Evolutionary conservation across 1,140 invertebrate genomes (phyloP), one percentile per base, ranked within the genome.

Genomic region (Leguminivora glycinivorella): DNA sequence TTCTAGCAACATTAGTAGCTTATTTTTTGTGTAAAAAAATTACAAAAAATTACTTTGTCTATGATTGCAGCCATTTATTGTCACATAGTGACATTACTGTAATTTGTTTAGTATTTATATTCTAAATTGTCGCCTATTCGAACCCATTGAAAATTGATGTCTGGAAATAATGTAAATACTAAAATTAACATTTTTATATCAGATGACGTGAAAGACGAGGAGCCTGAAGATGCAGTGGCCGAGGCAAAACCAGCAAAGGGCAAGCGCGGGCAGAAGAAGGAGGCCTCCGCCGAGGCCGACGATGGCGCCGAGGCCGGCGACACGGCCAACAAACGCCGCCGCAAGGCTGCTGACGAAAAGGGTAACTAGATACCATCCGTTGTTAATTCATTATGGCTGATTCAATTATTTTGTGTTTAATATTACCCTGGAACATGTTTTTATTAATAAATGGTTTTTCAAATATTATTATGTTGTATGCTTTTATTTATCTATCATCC

Each of bases 361-460:
- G 89, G 88, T 91, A 91, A 90, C 74, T 90, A 89, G 75, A 22
- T 74, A 80, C 68, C 81, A 72, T 83, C 83, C 78, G n/a, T 78
- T 77, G 70, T 75, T 71, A 72, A 78, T 75, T 71, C 71, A 78
- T 83, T 72, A 73, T 76, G 74, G 68, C 75, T 77, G 71, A 75
- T 80, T 77, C 75, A 81, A 81, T 81, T 84, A 76, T 34, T 80
- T 79, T 81, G 85, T 88, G 81, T 69, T 69, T 82, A 75, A 83
- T 80, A 82, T 75, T 80, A 87, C 80, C 74, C 81, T 81, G 81
- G 58, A 25, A 38, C 34, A 66, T 43, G 29, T 63, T 66, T 66
- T 19, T 78, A 78, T 83, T 71, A 89, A 89, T 88, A 89, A 88
- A 90, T 74, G 80, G 76, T 84, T 87, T 85, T 82, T 73, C 56